Conservation (phyloP, 2,113 vertebrate species). For the Tenrec ecaudatus region DNA sequence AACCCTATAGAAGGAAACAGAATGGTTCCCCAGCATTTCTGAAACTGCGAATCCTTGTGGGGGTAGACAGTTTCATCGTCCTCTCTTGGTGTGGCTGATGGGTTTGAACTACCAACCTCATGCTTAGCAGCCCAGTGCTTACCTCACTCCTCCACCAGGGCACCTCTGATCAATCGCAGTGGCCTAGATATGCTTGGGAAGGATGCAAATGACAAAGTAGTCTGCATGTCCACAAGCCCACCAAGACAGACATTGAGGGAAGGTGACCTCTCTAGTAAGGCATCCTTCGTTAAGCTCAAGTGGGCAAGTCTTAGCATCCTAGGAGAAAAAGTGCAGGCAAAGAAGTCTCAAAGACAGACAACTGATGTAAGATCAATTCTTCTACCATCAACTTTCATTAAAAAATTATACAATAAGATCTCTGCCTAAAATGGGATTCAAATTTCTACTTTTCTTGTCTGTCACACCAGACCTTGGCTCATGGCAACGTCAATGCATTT, state of each 20-base stretch:
- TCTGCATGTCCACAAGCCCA: not conserved
- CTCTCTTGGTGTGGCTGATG: too few species aligned
- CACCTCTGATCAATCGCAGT: too few species aligned
- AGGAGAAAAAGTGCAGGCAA: not conserved
- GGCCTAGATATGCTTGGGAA: not conserved
- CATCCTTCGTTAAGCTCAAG: not conserved
- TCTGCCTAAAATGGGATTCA: too few species aligned
- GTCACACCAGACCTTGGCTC: too few species aligned
- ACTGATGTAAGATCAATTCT: not conserved
- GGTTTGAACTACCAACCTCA: too few species aligned
- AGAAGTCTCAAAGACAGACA: not conserved
- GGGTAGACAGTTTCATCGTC: too few species aligned
- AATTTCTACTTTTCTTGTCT: not conserved
- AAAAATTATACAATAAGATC: not conserved
- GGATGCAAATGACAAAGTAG: not conserved
- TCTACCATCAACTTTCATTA: not conserved
- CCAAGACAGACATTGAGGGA: not conserved
- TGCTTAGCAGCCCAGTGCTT: too few species aligned
- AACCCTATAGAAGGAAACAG: too few species aligned
- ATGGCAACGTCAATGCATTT: too few species aligned
- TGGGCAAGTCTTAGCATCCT: not conserved
- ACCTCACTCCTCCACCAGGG: too few species aligned
- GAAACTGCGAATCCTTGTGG: too few species aligned
- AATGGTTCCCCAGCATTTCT: too few species aligned
- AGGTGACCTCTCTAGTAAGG: not conserved